phyloP scores from a whole-genome alignment of 1,140 invertebrate species.

The Brachionus sp. region DNA sequence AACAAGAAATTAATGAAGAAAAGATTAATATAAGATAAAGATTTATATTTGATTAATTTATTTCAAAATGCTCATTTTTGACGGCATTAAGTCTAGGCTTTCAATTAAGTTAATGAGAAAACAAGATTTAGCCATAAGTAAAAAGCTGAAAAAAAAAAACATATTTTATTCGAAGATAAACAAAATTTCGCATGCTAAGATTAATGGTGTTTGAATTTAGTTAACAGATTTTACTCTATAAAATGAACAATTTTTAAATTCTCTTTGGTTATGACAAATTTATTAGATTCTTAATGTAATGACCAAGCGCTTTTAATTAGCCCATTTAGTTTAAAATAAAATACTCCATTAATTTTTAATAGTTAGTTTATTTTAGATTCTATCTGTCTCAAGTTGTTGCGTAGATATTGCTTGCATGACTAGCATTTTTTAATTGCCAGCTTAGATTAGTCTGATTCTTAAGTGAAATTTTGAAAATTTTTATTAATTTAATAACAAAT shows the following conservation, averaged over 20 bases:
- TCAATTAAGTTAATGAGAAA: background rate
- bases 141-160: background rate
- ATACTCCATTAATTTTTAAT: background rate
- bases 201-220: background rate
- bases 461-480: background rate
- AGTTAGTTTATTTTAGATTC: background rate
- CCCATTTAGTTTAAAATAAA: background rate
- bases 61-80: background rate
- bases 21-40: background rate
- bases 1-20: background rate
- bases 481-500: background rate
- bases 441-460: background rate
- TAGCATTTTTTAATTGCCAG: background rate
- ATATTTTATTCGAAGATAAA: background rate
- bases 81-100: background rate
- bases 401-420: background rate
- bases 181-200: background rate
- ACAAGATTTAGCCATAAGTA: slow-evolving; percentile 8
- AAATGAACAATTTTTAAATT: background rate
- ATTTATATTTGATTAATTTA: background rate
- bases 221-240: background rate
- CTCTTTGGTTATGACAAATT: background rate
- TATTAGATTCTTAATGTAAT: background rate
- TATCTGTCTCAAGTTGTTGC: background rate
- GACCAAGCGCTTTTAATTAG: background rate